These are phyloP conservation scores for Falco rusticolus DNA, from an alignment of 2,797 vertebrate genomes.

Conservation along the genomic window DNA sequence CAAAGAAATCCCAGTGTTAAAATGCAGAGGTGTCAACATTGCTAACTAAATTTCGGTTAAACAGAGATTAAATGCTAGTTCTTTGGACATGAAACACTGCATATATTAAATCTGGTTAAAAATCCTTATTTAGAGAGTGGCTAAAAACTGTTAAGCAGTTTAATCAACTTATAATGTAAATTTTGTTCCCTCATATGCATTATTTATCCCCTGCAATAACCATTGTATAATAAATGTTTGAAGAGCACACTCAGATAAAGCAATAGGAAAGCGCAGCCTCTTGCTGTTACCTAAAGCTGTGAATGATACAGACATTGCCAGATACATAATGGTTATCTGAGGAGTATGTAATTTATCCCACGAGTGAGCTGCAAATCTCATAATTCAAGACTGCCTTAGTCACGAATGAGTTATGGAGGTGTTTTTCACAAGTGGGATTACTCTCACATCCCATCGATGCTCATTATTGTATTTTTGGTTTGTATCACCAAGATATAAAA, in stretches of 20 bases:
- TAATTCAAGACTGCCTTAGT: conserved; percentile 51
- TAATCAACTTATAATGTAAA: conserved; percentile 83
- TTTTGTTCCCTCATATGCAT: conserved; percentile 79
- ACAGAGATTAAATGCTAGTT: conserved; percentile 92
- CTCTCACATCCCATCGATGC: conserved; percentile 23
- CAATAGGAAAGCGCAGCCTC: conserved; percentile 48
- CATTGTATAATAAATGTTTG: conserved; percentile 51
- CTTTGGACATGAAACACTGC: conserved; percentile 85
- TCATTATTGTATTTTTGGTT: conserved; percentile 57
- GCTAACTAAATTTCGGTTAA: conserved; percentile 94
- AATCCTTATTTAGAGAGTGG: conserved; percentile 86
- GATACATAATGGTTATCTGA: conserved; percentile 59
- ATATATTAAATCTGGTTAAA: conserved; percentile 85
- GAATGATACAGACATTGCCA: conserved; percentile 57
- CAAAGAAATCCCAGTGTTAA: conserved; percentile 90
- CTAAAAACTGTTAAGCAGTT: conserved; percentile 86
- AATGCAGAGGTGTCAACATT: conserved; percentile 90
- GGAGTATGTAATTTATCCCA: conserved; percentile 64
- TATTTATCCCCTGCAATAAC: conserved; percentile 74
- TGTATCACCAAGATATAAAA: conserved; percentile 16
- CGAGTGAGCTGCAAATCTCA: conserved; percentile 47
- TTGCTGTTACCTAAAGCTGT: conserved; percentile 55
- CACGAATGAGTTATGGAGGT: conserved; percentile 59
- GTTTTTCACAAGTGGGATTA: conserved; percentile 55
- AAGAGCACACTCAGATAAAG: conserved; percentile 40